These are phyloP conservation scores for Cydia pomonella DNA, from an alignment of 1,140 invertebrate genomes.

Conservation along the genomic window DNA sequence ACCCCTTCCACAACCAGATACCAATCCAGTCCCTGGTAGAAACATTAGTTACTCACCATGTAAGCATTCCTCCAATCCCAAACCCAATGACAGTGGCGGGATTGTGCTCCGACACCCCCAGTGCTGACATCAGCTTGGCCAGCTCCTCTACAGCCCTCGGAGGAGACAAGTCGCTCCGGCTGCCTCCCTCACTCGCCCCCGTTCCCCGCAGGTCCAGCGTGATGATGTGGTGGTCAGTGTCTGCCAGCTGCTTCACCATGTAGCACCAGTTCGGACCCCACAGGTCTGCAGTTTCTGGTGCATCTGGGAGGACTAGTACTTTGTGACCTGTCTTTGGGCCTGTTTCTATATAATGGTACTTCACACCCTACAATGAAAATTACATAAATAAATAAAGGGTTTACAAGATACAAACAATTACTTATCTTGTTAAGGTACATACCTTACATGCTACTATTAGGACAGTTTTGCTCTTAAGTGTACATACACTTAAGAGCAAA, in stretches of 20 bases:
- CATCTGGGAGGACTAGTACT: constrained; percentile 65
- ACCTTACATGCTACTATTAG: too few species aligned
- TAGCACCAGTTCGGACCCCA: constrained; percentile 64
- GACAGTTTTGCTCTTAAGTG: too few species aligned
- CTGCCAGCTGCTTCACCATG: constrained; percentile 53
- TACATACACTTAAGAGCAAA: too few species aligned
- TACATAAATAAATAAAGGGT: background rate
- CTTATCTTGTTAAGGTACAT: too few species aligned
- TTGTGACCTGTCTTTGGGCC: constrained; percentile 61
- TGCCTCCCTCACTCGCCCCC: constrained; percentile 65
- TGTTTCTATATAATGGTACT: constrained; percentile 73
- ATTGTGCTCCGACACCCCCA: constrained; percentile 60
- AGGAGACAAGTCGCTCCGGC: constrained; percentile 59
- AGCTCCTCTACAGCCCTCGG: constrained; percentile 63
- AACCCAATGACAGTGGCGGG: constrained; percentile 69
- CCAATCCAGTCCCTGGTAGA: too few species aligned
- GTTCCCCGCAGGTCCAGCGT: constrained; percentile 70
- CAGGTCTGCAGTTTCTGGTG: constrained; percentile 61
- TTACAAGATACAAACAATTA: too few species aligned
- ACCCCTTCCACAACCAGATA: too few species aligned
- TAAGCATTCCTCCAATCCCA: constrained; percentile 71
- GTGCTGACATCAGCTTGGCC: constrained; percentile 53
- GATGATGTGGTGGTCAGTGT: constrained; percentile 60
- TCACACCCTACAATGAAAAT: constrained; percentile 62
- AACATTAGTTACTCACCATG: constrained; percentile 55